Conservation (phyloP, 2,888 invertebrate genomes). For the Norana najaformis region DNA sequence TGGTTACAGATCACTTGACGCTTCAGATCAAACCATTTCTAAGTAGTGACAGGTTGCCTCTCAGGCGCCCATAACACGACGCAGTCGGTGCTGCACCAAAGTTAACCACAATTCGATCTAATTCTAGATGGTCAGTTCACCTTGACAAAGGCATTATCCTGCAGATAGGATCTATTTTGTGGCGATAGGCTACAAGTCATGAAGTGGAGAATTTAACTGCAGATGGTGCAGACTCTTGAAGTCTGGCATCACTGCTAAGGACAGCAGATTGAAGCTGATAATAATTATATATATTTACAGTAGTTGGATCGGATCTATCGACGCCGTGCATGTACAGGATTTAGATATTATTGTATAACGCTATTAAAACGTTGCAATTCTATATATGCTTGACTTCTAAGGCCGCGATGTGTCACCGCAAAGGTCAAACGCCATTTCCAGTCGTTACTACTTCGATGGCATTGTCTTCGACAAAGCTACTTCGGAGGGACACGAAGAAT, state of each 20-base stretch:
- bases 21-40: neutral
- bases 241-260: neutral
- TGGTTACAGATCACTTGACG: no score
- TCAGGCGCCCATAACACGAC: neutral
- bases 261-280: no score
- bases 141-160: neutral
- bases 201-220: neutral
- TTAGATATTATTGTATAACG: neutral
- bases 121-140: neutral
- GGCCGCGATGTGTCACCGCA: no score
- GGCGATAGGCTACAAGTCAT: neutral
- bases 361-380: no score
- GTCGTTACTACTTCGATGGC: no score
- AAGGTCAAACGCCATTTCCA: no score
- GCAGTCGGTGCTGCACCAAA: neutral
- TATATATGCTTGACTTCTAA: no score
- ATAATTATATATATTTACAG: no score
- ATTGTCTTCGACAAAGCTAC: neutral
- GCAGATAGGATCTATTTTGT: neutral
- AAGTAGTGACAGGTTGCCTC: neutral
- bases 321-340: no score
- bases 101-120: neutral
- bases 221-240: neutral
- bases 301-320: no score
- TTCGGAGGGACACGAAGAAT: neutral